Base-by-base conservation (phyloP, 37 sponge, comb jelly and placozoan species). In the Chondrosia reniformis region DNA sequence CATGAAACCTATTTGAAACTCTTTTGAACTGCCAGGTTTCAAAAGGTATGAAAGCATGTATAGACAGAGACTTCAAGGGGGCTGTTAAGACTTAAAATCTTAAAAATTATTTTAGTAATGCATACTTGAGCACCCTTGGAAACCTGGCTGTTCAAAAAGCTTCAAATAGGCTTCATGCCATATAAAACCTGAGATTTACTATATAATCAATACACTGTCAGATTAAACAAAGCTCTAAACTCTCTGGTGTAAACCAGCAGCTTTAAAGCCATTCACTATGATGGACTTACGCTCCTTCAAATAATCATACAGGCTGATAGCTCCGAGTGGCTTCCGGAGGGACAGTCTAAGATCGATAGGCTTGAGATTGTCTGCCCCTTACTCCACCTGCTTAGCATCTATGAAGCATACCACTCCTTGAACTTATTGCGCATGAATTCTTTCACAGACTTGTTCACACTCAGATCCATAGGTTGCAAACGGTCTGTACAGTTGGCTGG, bases 241-340 rank as follows among this genome's bases (percentile, higher is more conserved):
- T n/a, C n/a, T n/a, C 17, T 49, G 12, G 54, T 49, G 27, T 56
- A 56, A 56, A 56, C 58, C 58, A 56, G 58, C 58, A 56, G 58
- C 58, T 56, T 56, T 56, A 74, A 86, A 90, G 33, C 86, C 91
- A 79, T 81, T 89, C 24, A 28, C 31, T 33, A 89, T 74, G 21
- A 84, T 76, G 31, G 41, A 33, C 32, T 24, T 36, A 54, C 79
- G 63, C 37, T 36, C 4, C 27, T 63, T 82, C 13, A 86, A 7
- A 52, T 90, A 71, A 36, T 86, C 76, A 46, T 52, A 83, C 30
- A 86, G 31, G 21, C 74, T 59, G 65, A 86, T 76, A 6, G 86
- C 43, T n/a, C 72, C 57, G 27, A 85, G 63, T 37, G 83, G 86
- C 76, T 90, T 90, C 57, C 82, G 40, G 33, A 75, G 36, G 59